Conservation (phyloP, 2,113 vertebrate genomes). For the Hypanus sabinus region DNA sequence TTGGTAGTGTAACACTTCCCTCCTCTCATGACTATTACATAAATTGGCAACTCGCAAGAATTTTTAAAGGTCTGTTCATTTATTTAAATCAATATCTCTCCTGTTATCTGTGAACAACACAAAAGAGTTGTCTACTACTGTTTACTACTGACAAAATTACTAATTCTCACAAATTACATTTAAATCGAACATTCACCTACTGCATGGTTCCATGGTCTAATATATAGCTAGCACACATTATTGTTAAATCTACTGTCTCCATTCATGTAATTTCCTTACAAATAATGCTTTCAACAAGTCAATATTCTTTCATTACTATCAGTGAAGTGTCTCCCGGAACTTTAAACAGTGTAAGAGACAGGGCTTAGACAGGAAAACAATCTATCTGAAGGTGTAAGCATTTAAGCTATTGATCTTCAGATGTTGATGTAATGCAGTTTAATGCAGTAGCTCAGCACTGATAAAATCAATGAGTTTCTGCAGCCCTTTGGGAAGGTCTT, state of each 20-base stretch:
- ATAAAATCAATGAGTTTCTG: neutral
- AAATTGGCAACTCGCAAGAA: neutral
- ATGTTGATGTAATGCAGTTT: slow-evolving; percentile 23
- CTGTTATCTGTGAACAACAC: neutral
- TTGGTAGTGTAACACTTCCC: neutral
- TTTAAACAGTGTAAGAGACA: neutral
- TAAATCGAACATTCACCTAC: neutral
- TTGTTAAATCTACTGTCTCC: neutral
- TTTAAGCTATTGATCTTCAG: slow-evolving; percentile 14
- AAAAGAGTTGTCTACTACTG: neutral
- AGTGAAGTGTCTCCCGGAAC: neutral
- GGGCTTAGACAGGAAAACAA: slow-evolving; percentile 21
- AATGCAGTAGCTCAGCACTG: neutral
- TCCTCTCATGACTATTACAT: neutral
- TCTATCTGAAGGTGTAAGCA: neutral
- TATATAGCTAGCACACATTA: neutral
- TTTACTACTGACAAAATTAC: neutral
- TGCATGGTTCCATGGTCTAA: neutral
- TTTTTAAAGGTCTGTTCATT: neutral
- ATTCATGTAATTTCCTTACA: neutral
- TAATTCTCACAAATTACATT: neutral
- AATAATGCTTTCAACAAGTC: neutral
- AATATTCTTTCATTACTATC: neutral
- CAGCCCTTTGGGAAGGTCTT: neutral
- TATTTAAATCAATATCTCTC: neutral